Evolutionary conservation across 2,888 invertebrate genomes (phyloP), one percentile per base, ranked within the genome.

Genomic region (Homarus gammarus): DNA sequence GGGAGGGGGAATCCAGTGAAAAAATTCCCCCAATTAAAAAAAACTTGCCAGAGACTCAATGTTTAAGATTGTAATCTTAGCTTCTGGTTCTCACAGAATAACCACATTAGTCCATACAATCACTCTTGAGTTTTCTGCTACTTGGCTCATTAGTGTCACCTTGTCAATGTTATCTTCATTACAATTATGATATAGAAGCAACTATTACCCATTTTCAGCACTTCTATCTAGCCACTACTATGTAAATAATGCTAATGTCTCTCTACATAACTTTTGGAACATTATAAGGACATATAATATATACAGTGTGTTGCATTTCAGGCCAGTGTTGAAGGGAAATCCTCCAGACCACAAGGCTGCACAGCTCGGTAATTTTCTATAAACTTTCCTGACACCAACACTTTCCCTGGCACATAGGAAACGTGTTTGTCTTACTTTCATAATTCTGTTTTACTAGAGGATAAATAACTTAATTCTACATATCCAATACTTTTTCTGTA

Each of bases 191-290:
- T 56, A 27, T 64, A 27, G 18, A 64, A 64, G n/a, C 64, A 64
- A 64, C 64, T 64, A 64, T 6, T 64, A 12, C 64, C 64, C 64
- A 27, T n/a, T 64, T 64, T 64, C 22, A 64, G 64, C 64, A 27
- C 64, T 31, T 64, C 27, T 64, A n/a, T 64, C 31, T 64, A 27
- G 27, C 64, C 64, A 64, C 27, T 27, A 64, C 27, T 64, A 64
- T 64, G n/a, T 27, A 64, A 27, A 64, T 64, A 44, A 64, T 64
- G 64, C 64, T 64, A 64, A 64, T 64, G 31, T 64, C 64, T 27
- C 64, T 27, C 64, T 64, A 56, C 27, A 64, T 27, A 64, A 27
- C 27, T 12, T 6, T 18, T 56, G 56, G 56, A 56, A 56, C 56
- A 22, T 56, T 56, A 56, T 56, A 49, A 49, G 8, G 56, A 56